Percentiles rank a stretch among this genome's conserved stretches.
phyloP scores from a whole-genome alignment of 2,888 invertebrate species.

The Acanthosoma haemorrhoidale region DNA sequence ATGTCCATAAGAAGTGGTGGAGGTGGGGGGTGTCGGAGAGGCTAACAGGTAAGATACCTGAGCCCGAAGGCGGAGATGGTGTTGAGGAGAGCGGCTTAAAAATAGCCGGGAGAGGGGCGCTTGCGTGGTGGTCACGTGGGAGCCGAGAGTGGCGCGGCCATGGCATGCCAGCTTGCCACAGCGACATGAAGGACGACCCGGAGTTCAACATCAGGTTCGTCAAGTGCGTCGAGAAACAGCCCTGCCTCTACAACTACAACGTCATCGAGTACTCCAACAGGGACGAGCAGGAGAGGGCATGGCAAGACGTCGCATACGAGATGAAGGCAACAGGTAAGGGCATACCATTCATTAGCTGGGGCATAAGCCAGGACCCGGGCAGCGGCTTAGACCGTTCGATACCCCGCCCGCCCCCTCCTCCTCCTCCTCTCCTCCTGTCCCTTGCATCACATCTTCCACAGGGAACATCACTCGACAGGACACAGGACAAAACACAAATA shows the following conservation, averaged over 20 bases:
- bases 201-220: conserved; percentile 26
- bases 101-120: conserved; percentile 11
- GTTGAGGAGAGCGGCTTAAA: conserved; percentile 2
- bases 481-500: neutral
- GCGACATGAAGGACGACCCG: conserved; percentile 23
- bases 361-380: too few relatives aligned
- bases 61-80: neutral
- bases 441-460: neutral
- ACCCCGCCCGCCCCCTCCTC: neutral
- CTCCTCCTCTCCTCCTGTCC: neutral
- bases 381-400: neutral
- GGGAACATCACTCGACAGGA: neutral
- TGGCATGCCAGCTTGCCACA: conserved; percentile 16
- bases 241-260: conserved; percentile 28
- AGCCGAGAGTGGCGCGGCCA: conserved; percentile 11
- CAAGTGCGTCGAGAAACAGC: conserved; percentile 25
- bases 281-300: conserved; percentile 23
- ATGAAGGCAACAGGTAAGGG: conserved; percentile 17
- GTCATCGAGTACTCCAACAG: conserved; percentile 24
- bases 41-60: too few relatives aligned
- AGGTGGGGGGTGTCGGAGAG: too few relatives aligned
- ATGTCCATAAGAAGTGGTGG: too few relatives aligned
- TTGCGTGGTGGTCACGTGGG: conserved; percentile 19
- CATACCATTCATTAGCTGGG: too few relatives aligned
- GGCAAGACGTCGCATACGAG: conserved; percentile 20